Evolutionary conservation across 2,888 invertebrate genomes (phyloP).

Genomic region (Nesidiocoris tenuis): DNA sequence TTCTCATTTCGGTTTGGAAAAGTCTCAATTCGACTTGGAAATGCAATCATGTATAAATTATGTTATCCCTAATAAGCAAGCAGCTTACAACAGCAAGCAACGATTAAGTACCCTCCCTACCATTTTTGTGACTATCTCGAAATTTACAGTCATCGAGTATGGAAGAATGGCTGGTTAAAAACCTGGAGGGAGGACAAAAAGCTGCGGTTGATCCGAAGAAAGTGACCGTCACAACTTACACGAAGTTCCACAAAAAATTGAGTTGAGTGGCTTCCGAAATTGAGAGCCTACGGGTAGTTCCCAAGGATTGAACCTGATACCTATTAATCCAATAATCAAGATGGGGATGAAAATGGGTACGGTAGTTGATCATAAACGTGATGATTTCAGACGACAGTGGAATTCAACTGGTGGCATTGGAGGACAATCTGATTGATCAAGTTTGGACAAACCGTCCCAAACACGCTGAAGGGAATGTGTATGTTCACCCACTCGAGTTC

Average conservation of each 20-base stretch:
- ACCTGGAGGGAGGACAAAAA: conserved; percentile 10
- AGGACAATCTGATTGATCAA: conserved; percentile 31
- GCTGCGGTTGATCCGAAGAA: conserved; percentile 44
- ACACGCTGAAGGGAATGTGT: conserved; percentile 12
- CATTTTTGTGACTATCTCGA: too few relatives aligned
- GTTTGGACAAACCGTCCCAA: conserved; percentile 26
- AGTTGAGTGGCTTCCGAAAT: not conserved
- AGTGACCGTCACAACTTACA: conserved; percentile 9
- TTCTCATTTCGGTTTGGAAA: too few relatives aligned
- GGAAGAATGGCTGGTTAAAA: conserved; percentile 28
- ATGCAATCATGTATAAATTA: too few relatives aligned
- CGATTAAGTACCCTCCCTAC: too few relatives aligned
- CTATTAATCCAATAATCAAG: too few relatives aligned
- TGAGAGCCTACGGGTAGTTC: too few relatives aligned
- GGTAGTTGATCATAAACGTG: too few relatives aligned
- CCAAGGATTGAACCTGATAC: too few relatives aligned
- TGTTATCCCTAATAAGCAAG: too few relatives aligned
- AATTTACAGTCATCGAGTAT: conserved; percentile 30
- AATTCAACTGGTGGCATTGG: conserved; percentile 6
- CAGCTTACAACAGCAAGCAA: too few relatives aligned
- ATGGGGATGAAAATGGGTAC: too few relatives aligned
- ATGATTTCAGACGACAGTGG: conserved; percentile 23
- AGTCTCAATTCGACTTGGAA: too few relatives aligned
- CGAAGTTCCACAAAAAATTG: not conserved
- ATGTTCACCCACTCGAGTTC: conserved; percentile 5